Evolutionary conservation across 2,113 vertebrate species (phyloP).

Genomic region (Eonycteris spelaea): DNA sequence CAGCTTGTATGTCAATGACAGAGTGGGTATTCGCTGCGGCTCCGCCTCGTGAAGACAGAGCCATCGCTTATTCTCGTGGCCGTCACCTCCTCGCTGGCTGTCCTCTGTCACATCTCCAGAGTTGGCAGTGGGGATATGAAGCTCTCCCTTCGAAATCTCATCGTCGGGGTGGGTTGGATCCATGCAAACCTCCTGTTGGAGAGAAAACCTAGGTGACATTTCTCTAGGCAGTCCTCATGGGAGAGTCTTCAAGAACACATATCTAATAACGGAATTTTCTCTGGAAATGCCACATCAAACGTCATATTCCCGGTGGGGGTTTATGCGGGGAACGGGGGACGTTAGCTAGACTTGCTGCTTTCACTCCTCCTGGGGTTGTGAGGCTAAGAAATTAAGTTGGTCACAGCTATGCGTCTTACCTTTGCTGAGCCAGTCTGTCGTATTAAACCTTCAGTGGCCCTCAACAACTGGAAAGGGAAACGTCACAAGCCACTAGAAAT

Average conservation of each 20-base stretch:
- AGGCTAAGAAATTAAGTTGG: slow-evolving; percentile 3
- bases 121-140: too few relatives aligned
- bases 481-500: slow-evolving; percentile 68
- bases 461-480: slow-evolving; percentile 54
- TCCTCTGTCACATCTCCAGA: background rate
- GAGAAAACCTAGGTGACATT: slow-evolving; percentile 22
- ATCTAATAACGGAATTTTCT: slow-evolving; percentile 20
- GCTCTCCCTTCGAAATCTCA: background rate
- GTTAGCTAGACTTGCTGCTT: background rate
- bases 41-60: background rate
- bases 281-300: background rate
- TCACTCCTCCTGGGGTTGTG: background rate
- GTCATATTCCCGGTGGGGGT: slow-evolving; percentile 13
- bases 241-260: slow-evolving; percentile 12
- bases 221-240: background rate
- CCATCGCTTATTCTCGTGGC: fast-evolving
- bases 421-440: slow-evolving; percentile 25
- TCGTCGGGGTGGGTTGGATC: background rate
- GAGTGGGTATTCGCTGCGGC: background rate
- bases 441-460: slow-evolving; percentile 47
- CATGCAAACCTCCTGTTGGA: background rate
- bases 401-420: background rate
- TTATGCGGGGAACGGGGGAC: background rate
- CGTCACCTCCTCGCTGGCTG: background rate
- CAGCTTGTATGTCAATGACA: background rate